Evolutionary conservation across 2,797 vertebrate species (phyloP), one percentile per base, ranked within the genome.

Genomic region (Phalanger gymnotis): DNA sequence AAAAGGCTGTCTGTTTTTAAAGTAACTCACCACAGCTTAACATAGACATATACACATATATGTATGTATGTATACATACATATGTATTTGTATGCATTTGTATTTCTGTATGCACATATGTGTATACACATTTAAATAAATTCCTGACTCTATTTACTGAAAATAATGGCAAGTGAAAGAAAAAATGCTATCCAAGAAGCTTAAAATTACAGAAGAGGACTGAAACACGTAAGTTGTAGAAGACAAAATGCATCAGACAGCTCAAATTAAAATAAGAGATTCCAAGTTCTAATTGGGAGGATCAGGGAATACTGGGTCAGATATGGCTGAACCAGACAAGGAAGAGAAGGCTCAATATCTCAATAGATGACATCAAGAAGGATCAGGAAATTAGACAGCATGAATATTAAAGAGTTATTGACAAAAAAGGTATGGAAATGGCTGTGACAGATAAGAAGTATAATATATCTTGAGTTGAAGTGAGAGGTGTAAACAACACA

Each of bases 11-110:
- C 66, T 81, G 89, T 5, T 90, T 97, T 97, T 55, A 95, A 96
- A 95, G 93, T 53, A 90, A 94, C 14, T 95, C 2, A 87, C 91
- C 91, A 66, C 31, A 96, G 54, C 57, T 54, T 96, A 93, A 96
- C 9, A 61, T 92, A 55, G 53, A 19, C 2, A n/a, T 94, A 66
- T 30, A 13, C 19, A 1, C 34, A 66, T 66, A 66, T 73, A 22
- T 73, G 7, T 81, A 40, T 31, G 14, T 57, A 30, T 25, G 25
- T 81, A 10, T 9, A 73, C 40, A 73, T 10, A 31, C 30, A 61
- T 31, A 13, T 31, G n/a, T n/a, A n/a, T n/a, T n/a, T 34, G 10
- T 61, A 66, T 66, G 47, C 34, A 25, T n/a, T n/a, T 47, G 19
- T 47, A 40, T 31, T 61, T 61, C 11, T 57, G 27, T 57, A 28